phyloP scores from a whole-genome alignment of 2,113 vertebrate species.

The Ciconia stormi region DNA sequence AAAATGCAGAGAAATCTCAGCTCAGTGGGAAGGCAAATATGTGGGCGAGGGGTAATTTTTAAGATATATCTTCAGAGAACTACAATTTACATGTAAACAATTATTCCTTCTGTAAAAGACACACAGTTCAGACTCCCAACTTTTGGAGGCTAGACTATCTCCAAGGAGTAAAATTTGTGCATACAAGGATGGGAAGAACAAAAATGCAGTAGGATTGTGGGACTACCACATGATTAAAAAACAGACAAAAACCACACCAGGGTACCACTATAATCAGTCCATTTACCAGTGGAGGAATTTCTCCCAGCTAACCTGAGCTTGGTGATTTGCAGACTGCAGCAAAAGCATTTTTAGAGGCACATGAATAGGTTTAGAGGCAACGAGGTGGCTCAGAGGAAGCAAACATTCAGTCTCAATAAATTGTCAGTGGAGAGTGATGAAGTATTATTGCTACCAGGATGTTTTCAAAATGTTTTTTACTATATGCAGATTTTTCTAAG shows the following conservation, averaged over 20 bases:
- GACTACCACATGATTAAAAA: neutral
- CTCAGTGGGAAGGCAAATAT: neutral
- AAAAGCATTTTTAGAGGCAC: neutral
- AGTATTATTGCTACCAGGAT: neutral
- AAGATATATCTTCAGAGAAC: neutral
- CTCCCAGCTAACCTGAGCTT: neutral
- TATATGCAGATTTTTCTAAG: neutral
- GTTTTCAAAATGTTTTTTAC: neutral
- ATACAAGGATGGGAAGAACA: neutral
- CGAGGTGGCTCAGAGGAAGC: neutral
- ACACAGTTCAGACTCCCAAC: neutral
- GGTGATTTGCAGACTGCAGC: neutral
- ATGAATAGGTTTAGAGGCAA: neutral
- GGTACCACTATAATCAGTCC: neutral
- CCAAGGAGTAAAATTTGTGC: neutral
- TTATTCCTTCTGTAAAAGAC: neutral
- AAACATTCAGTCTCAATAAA: neutral
- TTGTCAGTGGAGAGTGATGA: neutral
- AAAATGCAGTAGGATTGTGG: neutral
- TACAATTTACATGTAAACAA: neutral
- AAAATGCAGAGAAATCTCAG: neutral
- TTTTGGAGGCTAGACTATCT: neutral
- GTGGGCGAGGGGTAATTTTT: neutral
- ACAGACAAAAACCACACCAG: neutral
- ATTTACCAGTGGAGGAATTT: slow-evolving; percentile 15